Conservation (phyloP, 1,140 invertebrate genomes). For the Carposina sasakii region DNA sequence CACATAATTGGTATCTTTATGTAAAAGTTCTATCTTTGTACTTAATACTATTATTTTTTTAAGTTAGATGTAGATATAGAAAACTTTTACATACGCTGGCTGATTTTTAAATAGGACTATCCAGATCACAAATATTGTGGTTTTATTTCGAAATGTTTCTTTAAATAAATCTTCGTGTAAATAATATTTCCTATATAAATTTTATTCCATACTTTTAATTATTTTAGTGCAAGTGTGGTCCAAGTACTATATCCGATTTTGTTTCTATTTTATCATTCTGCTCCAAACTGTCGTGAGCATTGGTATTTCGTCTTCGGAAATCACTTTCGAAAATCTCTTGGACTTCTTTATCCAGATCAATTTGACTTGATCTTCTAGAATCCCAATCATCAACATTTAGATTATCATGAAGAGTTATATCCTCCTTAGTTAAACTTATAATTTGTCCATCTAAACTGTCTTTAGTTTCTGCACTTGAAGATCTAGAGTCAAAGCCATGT, state of each 20-base stretch:
- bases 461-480: slow-evolving; percentile 35
- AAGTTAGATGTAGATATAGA: no score
- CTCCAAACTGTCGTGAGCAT: slow-evolving; percentile 11
- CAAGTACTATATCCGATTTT: slow-evolving; percentile 40
- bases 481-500: slow-evolving; percentile 26
- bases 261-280: slow-evolving; percentile 26
- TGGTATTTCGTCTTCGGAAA: slow-evolving; percentile 16
- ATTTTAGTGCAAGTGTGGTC: slow-evolving; percentile 24
- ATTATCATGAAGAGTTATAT: slow-evolving; percentile 41
- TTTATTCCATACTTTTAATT: not conserved
- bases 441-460: slow-evolving; percentile 45
- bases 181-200: not conserved
- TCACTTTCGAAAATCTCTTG: slow-evolving; percentile 56
- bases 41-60: no score
- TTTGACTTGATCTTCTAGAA: slow-evolving; percentile 52
- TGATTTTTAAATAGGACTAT: no score
- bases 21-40: no score
- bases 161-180: not conserved
- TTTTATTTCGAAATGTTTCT: slow-evolving; percentile 16
- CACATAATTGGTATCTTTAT: no score
- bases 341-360: slow-evolving; percentile 60
- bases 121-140: no score
- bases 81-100: no score
- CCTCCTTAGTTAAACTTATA: slow-evolving; percentile 46
- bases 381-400: slow-evolving; percentile 29